Conservation (phyloP, 2,797 vertebrate species). For the Capromys pilorides region DNA sequence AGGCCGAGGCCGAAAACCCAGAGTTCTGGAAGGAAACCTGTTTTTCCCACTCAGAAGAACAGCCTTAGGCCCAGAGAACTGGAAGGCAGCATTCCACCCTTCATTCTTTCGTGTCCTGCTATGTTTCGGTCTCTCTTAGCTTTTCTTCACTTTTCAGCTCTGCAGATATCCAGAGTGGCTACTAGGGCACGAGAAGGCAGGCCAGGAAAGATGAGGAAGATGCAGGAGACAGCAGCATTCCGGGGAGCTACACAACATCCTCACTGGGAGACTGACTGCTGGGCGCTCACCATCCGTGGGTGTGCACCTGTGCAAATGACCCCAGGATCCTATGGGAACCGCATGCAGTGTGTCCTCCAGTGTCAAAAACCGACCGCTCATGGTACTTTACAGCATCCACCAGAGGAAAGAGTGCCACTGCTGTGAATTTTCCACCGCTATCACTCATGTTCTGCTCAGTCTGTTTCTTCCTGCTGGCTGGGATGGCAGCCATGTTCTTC, state of each 20-base stretch:
- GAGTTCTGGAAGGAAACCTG: not conserved
- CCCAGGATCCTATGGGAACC: not conserved
- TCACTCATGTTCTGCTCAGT: not conserved
- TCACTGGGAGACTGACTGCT: not conserved
- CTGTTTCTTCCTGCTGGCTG: not conserved
- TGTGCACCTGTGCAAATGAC: not conserved
- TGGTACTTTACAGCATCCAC: not conserved
- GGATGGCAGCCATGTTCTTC: not conserved
- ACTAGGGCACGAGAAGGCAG: not conserved
- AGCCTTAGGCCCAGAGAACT: not conserved
- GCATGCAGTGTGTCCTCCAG: not conserved
- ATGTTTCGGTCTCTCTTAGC: not conserved
- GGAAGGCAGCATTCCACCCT: not conserved
- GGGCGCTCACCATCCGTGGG: not conserved
- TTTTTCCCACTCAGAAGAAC: not conserved
- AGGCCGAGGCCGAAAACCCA: not conserved
- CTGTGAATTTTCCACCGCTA: not conserved
- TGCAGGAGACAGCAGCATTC: not conserved
- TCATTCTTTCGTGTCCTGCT: not conserved
- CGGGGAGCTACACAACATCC: not conserved
- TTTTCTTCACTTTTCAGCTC: not conserved
- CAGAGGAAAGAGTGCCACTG: not conserved
- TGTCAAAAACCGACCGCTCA: slow-evolving; percentile 3
- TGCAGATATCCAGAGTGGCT: not conserved
- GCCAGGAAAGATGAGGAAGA: not conserved